phyloP scores from a whole-genome alignment of 2,113 vertebrate genomes.

The Columba livia region DNA sequence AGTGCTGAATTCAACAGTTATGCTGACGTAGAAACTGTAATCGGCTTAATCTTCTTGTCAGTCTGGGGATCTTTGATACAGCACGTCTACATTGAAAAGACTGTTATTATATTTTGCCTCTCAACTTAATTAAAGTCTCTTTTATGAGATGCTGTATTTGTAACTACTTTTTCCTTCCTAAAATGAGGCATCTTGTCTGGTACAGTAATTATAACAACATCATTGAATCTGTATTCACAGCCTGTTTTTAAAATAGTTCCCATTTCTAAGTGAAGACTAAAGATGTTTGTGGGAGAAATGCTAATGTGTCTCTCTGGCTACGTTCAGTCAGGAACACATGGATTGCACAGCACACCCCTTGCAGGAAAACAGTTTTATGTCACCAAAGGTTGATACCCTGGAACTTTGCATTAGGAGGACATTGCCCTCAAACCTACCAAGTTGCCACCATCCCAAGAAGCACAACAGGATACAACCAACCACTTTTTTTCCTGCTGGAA shows the following conservation, averaged over 20 bases:
- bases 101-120: constrained; percentile 31
- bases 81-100: not conserved
- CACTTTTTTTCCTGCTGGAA: not conserved
- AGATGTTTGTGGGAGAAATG: constrained; percentile 33
- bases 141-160: constrained; percentile 41
- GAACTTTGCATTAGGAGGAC: not conserved
- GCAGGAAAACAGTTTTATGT: not conserved
- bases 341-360: not conserved
- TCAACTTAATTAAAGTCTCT: constrained; percentile 48
- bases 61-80: not conserved
- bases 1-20: constrained; percentile 8
- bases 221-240: constrained; percentile 30
- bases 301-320: not conserved
- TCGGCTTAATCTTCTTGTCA: not conserved
- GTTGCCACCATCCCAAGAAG: not conserved
- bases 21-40: not conserved
- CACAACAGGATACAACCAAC: not conserved
- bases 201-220: constrained; percentile 52
- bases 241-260: constrained; percentile 42
- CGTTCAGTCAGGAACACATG: not conserved
- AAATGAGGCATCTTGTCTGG: constrained; percentile 53
- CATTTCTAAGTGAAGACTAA: constrained; percentile 4
- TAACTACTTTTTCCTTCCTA: constrained; percentile 24
- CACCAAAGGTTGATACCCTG: not conserved
- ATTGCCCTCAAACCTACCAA: not conserved